Conservation (phyloP, 2,888 invertebrate genomes). For the Biston stratarius region DNA sequence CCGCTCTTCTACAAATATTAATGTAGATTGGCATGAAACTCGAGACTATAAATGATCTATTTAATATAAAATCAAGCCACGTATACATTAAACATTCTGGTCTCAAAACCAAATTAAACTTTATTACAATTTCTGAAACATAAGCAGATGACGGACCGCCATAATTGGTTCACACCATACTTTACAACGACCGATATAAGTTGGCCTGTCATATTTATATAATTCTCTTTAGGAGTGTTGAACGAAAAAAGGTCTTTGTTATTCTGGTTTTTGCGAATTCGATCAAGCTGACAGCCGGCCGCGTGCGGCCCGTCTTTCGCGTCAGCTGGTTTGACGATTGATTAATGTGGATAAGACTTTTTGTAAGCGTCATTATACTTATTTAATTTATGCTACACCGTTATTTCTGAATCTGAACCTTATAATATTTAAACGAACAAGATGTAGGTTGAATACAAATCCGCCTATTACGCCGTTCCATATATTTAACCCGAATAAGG, state of each 20-base stretch:
- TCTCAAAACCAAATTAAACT: neutral
- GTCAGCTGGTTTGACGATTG: conserved; percentile 45
- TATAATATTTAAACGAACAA: no score
- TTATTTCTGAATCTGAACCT: no score
- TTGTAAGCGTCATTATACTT: conserved; percentile 1
- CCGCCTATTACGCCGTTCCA: no score
- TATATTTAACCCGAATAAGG: no score
- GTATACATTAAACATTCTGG: neutral
- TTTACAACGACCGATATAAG: conserved; percentile 10
- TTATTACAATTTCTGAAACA: conserved; percentile 23
- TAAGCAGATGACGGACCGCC: conserved; percentile 25
- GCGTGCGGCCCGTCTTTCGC: conserved; percentile 41
- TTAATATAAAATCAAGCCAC: neutral
- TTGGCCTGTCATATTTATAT: conserved; percentile 14
- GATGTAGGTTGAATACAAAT: no score
- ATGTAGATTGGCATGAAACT: no score
- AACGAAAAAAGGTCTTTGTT: conserved; percentile 26
- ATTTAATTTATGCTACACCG: neutral
- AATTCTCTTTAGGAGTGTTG: conserved; percentile 14
- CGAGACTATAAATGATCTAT: neutral
- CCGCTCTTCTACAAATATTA: no score
- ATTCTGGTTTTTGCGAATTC: conserved; percentile 43
- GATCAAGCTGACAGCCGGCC: conserved; percentile 42
- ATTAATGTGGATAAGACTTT: conserved; percentile 40
- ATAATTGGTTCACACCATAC: conserved; percentile 30